Conservation (phyloP, 2,113 vertebrate genomes). For the Melospiza georgiana region DNA sequence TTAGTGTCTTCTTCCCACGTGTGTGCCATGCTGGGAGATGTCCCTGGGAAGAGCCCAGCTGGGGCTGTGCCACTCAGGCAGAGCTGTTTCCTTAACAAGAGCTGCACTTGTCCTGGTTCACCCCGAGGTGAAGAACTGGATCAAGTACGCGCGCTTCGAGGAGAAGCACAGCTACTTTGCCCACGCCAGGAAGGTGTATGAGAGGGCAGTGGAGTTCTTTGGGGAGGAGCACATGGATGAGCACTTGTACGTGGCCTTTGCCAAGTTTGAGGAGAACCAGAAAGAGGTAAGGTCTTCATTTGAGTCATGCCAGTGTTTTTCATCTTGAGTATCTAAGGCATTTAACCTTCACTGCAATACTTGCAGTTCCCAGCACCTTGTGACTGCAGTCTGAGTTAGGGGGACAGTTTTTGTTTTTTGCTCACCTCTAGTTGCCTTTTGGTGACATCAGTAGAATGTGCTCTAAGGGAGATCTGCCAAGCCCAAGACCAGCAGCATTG, state of each 20-base stretch:
- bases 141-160: constrained; percentile 96
- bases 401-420: neutral
- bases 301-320: neutral
- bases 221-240: constrained; percentile 93
- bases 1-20: too few species aligned
- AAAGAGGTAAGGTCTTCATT: constrained; percentile 82
- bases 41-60: neutral
- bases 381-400: neutral
- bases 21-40: rapidly evolving
- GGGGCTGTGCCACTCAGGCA: neutral
- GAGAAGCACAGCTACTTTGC: constrained; percentile 93
- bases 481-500: neutral
- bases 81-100: constrained; percentile 72
- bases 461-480: neutral
- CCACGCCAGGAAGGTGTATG: constrained; percentile 89
- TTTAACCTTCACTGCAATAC: rapidly evolving
- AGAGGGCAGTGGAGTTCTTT: constrained; percentile 93
- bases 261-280: constrained; percentile 94
- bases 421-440: neutral
- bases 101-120: constrained; percentile 90
- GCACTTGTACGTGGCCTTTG: constrained; percentile 93
- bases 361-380: neutral
- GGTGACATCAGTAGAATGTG: neutral
- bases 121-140: constrained; percentile 98
- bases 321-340: too few species aligned